Evolutionary conservation across 2,888 invertebrate species (phyloP).

Genomic region (Hirtodrosophila alboralis): DNA sequence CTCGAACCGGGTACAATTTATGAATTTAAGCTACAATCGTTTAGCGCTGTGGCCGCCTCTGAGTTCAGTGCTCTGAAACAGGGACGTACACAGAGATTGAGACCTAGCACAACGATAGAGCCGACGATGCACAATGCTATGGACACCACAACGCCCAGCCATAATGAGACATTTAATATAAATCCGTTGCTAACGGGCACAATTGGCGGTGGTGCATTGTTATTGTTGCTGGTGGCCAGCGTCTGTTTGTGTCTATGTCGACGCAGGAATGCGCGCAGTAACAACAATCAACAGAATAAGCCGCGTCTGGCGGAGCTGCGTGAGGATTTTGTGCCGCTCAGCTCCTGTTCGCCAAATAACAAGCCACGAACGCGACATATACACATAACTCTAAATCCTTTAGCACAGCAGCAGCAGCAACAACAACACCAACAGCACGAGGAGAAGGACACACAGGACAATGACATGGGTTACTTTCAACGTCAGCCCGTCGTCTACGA

Average conservation of each 20-base stretch:
- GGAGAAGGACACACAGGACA: conserved; percentile 67
- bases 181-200: conserved; percentile 82
- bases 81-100: conserved; percentile 86
- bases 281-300: conserved; percentile 65
- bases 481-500: conserved; percentile 57
- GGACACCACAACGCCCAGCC: conserved; percentile 77
- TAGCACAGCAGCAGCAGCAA: conserved; percentile 70
- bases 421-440: conserved; percentile 67
- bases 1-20: conserved; percentile 93
- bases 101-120: conserved; percentile 72
- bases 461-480: conserved; percentile 66
- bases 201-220: conserved; percentile 80
- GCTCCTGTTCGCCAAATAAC: conserved; percentile 57
- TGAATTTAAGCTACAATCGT: conserved; percentile 95
- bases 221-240: conserved; percentile 77
- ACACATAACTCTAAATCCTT: conserved; percentile 84
- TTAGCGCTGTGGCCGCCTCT: conserved; percentile 93
- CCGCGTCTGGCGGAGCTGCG: conserved; percentile 80
- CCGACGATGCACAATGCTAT: conserved; percentile 71
- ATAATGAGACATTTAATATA: conserved; percentile 78
- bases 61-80: conserved; percentile 91
- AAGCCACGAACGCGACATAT: conserved; percentile 80
- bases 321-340: conserved; percentile 78
- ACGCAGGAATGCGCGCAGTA: conserved; percentile 69
- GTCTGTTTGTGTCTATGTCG: conserved; percentile 82